Conservation (phyloP, 2,888 invertebrate species). For the Atethmia centrago region DNA sequence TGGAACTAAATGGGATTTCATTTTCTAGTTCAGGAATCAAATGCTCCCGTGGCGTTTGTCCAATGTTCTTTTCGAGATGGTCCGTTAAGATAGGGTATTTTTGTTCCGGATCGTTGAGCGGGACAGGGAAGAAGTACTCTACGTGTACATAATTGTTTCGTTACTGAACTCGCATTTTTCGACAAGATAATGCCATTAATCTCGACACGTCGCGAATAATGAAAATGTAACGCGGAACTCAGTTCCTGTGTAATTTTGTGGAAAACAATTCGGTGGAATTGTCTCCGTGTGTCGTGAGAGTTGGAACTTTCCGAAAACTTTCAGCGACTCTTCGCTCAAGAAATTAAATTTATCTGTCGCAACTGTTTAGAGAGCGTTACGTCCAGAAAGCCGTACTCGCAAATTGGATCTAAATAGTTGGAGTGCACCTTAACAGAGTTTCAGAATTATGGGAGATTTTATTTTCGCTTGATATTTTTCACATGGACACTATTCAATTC, state of each 20-base stretch:
- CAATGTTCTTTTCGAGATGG: conserved; percentile 75
- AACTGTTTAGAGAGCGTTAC: conserved; percentile 64
- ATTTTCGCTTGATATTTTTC: conserved; percentile 6
- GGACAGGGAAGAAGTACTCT: conserved; percentile 64
- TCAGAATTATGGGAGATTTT: conserved; percentile 9
- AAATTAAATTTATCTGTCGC: conserved; percentile 76
- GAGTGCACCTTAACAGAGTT: conserved; percentile 61
- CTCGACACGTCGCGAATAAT: conserved; percentile 79
- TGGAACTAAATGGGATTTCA: conserved; percentile 85
- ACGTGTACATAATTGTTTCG: conserved; percentile 82
- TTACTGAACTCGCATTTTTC: conserved; percentile 82
- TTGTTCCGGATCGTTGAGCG: conserved; percentile 77
- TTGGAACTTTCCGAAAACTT: conserved; percentile 69
- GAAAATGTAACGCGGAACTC: conserved; percentile 80
- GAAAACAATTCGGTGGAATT: conserved; percentile 77
- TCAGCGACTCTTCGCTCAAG: conserved; percentile 70
- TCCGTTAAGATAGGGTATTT: conserved; percentile 79
- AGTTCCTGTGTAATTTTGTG: conserved; percentile 75
- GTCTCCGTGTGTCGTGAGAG: conserved; percentile 70
- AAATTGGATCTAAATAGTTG: conserved; percentile 74
- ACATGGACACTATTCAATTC: conserved; percentile 29
- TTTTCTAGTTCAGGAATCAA: conserved; percentile 89
- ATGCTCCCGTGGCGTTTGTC: conserved; percentile 78
- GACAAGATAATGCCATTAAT: conserved; percentile 86
- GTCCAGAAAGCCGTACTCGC: conserved; percentile 76